Percentiles rank a stretch among this genome's conserved stretches.
phyloP scores from a whole-genome alignment of 2,113 vertebrate genomes.

The Tachuris rubrigastra region DNA sequence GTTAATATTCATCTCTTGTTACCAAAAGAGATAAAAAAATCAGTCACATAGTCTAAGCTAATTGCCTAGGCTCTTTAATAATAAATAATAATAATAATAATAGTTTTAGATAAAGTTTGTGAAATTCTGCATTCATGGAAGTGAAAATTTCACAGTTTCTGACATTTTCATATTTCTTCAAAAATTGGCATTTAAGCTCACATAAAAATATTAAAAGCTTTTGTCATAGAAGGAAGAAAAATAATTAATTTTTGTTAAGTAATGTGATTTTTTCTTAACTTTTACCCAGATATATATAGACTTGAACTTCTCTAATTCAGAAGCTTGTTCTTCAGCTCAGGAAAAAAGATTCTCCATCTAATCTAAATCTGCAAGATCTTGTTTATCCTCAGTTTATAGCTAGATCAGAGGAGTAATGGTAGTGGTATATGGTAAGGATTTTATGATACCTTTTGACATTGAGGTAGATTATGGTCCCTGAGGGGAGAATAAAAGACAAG shows the following conservation, averaged over 20 bases:
- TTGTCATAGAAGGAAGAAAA: background rate
- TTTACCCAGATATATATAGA: rapidly evolving
- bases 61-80: background rate
- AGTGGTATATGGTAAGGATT: background rate
- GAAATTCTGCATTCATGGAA: background rate
- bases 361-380: background rate
- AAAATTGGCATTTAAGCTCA: background rate
- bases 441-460: background rate
- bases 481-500: background rate
- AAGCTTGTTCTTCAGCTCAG: background rate
- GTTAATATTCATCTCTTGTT: background rate
- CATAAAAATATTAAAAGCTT: background rate
- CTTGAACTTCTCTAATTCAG: background rate
- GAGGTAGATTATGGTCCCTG: background rate
- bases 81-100: background rate
- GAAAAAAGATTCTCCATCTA: background rate
- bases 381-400: background rate
- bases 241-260: background rate
- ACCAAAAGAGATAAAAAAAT: background rate
- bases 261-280: background rate
- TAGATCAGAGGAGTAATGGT: background rate
- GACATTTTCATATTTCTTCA: background rate
- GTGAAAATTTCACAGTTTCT: background rate
- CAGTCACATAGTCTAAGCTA: background rate
- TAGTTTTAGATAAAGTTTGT: background rate